Conservation (phyloP, 2,888 invertebrate genomes). For the Harpagoxenus sublaevis region DNA sequence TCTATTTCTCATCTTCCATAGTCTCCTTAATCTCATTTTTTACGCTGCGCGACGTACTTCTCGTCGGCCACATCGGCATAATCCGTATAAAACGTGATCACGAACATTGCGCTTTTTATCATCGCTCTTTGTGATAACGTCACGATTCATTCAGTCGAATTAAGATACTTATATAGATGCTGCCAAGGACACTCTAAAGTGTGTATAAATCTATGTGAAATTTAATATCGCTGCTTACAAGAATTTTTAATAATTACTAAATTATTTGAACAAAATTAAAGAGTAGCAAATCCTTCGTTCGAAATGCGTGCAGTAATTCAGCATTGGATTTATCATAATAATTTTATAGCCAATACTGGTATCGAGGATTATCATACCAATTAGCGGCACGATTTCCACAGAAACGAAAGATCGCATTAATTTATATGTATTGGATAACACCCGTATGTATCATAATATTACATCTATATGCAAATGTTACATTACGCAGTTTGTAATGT, state of each 20-base stretch:
- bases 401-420: conserved; percentile 13
- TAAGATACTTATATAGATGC: background rate
- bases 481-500: conserved; percentile 25
- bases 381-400: background rate
- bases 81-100: conserved; percentile 54
- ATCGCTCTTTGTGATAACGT: background rate
- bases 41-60: conserved; percentile 58
- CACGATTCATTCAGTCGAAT: background rate
- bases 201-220: background rate
- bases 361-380: conserved; percentile 14
- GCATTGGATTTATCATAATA: conserved; percentile 15
- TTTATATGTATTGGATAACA: background rate
- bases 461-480: conserved; percentile 34
- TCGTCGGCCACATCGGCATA: conserved; percentile 66
- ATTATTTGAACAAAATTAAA: background rate
- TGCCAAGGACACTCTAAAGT: background rate
- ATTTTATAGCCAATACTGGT: background rate
- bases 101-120: conserved; percentile 6
- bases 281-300: background rate
- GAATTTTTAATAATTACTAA: background rate
- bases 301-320: background rate
- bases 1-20: background rate
- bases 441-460: conserved; percentile 8
- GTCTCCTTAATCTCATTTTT: conserved; percentile 49
- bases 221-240: background rate